Conservation (phyloP, 1,140 invertebrate genomes). For the Antheraea mylitta region DNA sequence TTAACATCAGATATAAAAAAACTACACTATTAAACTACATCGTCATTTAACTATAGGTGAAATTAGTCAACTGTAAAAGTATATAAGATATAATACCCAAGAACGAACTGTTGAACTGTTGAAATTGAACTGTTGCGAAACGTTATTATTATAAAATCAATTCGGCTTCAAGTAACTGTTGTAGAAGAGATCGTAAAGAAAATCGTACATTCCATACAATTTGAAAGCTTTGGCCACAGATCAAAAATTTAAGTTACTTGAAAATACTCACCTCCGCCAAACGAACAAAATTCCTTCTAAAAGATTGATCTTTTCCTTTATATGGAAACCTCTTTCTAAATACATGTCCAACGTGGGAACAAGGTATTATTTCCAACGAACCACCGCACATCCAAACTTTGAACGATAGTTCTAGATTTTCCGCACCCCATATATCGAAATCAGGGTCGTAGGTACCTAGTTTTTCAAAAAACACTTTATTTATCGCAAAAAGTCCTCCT, state of each 20-base stretch:
- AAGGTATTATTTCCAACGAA: constrained; percentile 93
- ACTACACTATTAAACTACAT: too few relatives aligned
- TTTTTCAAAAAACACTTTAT: constrained; percentile 91
- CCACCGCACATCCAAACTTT: constrained; percentile 98
- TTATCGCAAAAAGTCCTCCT: constrained; percentile 94
- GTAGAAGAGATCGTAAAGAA: too few relatives aligned
- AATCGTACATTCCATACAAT: not conserved
- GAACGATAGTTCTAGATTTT: constrained; percentile 96
- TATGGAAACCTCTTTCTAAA: constrained; percentile 95
- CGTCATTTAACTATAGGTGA: too few relatives aligned
- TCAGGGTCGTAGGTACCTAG: constrained; percentile 92
- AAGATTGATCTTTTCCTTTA: constrained; percentile 87
- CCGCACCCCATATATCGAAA: constrained; percentile 90
- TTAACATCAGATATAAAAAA: too few relatives aligned
- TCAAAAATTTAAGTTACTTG: not conserved
- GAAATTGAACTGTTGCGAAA: not conserved
- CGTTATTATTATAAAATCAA: too few relatives aligned
- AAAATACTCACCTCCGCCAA: constrained; percentile 81
- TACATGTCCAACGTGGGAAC: constrained; percentile 97
- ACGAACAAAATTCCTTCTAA: constrained; percentile 89
- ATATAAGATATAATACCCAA: too few relatives aligned
- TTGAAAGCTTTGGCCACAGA: not conserved
- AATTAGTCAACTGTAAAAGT: too few relatives aligned
- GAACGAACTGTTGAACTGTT: too few relatives aligned
- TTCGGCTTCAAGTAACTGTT: too few relatives aligned